phyloP scores from a whole-genome alignment of 2,888 invertebrate genomes.

The Oscheius sp. region DNA sequence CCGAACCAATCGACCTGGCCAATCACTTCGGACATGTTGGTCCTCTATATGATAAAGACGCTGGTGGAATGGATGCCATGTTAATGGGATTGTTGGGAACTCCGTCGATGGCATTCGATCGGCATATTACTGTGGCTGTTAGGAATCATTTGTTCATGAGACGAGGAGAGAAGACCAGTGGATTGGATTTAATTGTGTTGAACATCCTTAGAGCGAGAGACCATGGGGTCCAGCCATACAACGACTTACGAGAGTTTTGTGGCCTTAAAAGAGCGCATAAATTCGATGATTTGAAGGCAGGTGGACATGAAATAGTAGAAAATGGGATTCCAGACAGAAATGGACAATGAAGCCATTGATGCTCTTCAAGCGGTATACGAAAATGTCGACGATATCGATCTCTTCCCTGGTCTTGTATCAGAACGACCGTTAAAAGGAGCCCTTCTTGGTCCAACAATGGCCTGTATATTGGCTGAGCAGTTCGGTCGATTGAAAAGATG shows the following conservation, averaged over 20 bases:
- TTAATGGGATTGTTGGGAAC: constrained; percentile 69
- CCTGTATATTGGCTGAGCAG: constrained; percentile 93
- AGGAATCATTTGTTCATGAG: constrained; percentile 88
- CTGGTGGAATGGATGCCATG: constrained; percentile 66
- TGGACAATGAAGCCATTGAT: constrained; percentile 77
- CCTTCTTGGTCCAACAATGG: constrained; percentile 87
- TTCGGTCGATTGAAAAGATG: constrained; percentile 77
- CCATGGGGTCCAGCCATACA: constrained; percentile 85
- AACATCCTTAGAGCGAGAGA: constrained; percentile 88
- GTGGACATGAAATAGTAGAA: background rate
- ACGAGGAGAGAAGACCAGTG: constrained; percentile 85
- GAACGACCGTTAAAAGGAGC: constrained; percentile 82
- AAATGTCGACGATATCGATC: constrained; percentile 90
- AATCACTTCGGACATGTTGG: constrained; percentile 67
- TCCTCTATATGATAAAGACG: constrained; percentile 62
- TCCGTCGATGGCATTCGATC: constrained; percentile 69
- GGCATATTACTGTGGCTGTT: constrained; percentile 68
- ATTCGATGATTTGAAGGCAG: constrained; percentile 82
- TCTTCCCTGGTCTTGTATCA: constrained; percentile 95
- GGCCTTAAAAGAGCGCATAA: constrained; percentile 81
- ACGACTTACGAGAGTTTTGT: constrained; percentile 82
- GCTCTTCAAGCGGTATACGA: constrained; percentile 70
- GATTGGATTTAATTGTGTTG: constrained; percentile 86
- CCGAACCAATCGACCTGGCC: constrained; percentile 65
- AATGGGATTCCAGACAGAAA: constrained; percentile 70